Percentiles rank a stretch among this genome's conserved stretches.
These are phyloP conservation scores for Epiblema foenella DNA, from an alignment of 2,888 invertebrate species.

Conservation along the genomic window DNA sequence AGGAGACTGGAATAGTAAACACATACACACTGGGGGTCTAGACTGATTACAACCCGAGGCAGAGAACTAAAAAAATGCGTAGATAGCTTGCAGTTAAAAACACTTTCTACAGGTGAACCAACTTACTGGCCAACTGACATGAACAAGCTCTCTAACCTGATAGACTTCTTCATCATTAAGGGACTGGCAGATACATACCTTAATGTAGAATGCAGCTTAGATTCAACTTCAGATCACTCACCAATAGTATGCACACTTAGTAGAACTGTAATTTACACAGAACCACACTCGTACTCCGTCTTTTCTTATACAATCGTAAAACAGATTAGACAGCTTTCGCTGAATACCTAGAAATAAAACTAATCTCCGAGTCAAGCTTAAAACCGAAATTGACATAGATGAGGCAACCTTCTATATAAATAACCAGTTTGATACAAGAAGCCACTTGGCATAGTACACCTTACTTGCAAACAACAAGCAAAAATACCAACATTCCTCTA, in stretches of 20 bases:
- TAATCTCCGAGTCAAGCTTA: neutral
- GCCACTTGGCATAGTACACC: constrained; percentile 2
- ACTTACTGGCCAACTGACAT: neutral
- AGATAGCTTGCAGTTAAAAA: neutral
- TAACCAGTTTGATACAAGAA: constrained; percentile 1
- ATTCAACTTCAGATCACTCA: neutral
- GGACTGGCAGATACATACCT: too few species aligned
- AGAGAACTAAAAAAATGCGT: constrained; percentile 18
- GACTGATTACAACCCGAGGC: constrained; percentile 18
- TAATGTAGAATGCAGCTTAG: too few species aligned
- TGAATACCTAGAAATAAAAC: neutral
- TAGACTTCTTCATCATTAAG: neutral
- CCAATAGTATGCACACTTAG: neutral
- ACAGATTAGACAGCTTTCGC: neutral
- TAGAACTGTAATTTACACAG: neutral
- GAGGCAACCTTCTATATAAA: constrained; percentile 4
- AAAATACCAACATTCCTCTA: neutral
- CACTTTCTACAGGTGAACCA: constrained; percentile 13
- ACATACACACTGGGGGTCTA: constrained; percentile 15
- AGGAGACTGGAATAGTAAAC: neutral
- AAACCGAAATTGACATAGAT: neutral
- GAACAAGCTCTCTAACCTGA: neutral
- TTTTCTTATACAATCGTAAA: neutral
- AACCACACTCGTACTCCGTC: too few species aligned
- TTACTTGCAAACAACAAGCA: neutral